Evolutionary conservation across 2,888 invertebrate genomes (phyloP), one percentile per base, ranked within the genome.

Genomic region (Agonopterix heracliana): DNA sequence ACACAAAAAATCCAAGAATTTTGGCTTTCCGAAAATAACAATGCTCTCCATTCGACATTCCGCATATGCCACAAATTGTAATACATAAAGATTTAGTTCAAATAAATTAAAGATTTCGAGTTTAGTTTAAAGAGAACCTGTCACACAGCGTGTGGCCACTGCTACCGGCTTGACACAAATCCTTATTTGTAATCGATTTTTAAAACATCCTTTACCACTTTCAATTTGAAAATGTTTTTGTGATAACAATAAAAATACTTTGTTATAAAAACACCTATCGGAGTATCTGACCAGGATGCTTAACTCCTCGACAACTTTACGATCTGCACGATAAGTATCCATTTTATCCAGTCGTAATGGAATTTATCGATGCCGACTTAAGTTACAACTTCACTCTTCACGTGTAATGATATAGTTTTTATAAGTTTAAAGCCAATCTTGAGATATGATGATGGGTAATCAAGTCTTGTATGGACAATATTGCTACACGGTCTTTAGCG

Each of bases 401-500:
- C 26, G 1, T 26, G 26, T 26, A 26, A 26, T 34, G 35, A 36
- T 35, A 36, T 45, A 5, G 36, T 11, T 45, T 36, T 36, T 34
- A 44, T 13, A 13, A 12, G 13, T 45, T 45, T 45, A 36, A 26
- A 11, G 45, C 36, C 45, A 36, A 10, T 34, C n/a, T 45, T 13
- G 45, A 45, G 10, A 7, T 45, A 45, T 36, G 36, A 45, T 13
- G 45, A 45, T 45, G 45, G 34, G 34, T 44, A n/a, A 9, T 26
- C 26, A 26, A 26, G 26, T 5, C 42, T 17, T 8, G 26, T 12
- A 42, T 42, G 42, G 42, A 12, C 10, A 12, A 14, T 42, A 14
- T 42, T 26, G 26, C 5, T 26, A 26, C 26, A 26, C 26, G 26
- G 5, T 26, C 26, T 26, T 26, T 26, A 26, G 26, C 26, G 26